Conservation (phyloP, 2,113 vertebrate genomes). For the Oryzias melastigma region DNA sequence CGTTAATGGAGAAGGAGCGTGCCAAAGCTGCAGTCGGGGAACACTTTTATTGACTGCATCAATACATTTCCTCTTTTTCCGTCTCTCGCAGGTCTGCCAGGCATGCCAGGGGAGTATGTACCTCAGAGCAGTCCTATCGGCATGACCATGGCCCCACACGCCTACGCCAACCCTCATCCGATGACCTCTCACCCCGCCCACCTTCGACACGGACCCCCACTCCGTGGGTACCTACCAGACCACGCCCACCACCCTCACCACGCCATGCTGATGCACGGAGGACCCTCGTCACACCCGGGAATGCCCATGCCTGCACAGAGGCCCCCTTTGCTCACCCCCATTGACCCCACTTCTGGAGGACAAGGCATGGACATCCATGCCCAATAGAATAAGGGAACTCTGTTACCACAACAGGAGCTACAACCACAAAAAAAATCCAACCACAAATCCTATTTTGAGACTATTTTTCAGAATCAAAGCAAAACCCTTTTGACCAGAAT, state of each 20-base stretch:
- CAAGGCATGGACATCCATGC: slow-evolving; percentile 94
- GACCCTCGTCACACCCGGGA: slow-evolving; percentile 89
- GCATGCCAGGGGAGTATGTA: slow-evolving; percentile 94
- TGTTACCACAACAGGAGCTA: slow-evolving; percentile 70
- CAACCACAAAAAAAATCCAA: slow-evolving; percentile 50
- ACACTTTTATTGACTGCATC: slow-evolving; percentile 37
- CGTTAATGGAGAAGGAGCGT: slow-evolving; percentile 42
- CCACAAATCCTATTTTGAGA: slow-evolving; percentile 87
- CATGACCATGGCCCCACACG: slow-evolving; percentile 96
- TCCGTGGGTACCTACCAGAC: slow-evolving; percentile 87
- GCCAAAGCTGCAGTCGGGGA: slow-evolving; percentile 33
- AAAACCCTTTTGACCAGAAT: slow-evolving; percentile 93
- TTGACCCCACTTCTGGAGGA: slow-evolving; percentile 89
- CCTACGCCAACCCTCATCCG: slow-evolving; percentile 90
- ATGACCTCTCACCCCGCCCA: slow-evolving; percentile 90
- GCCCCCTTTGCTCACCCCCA: slow-evolving; percentile 87
- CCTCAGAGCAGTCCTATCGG: slow-evolving; percentile 99
- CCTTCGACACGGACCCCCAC: slow-evolving; percentile 87
- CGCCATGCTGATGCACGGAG: slow-evolving; percentile 97
- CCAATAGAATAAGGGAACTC: slow-evolving; percentile 92
- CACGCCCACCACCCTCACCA: slow-evolving; percentile 83
- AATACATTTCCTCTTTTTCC: slow-evolving; percentile 47
- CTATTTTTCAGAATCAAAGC: slow-evolving; percentile 86
- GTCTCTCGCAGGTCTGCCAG: slow-evolving; percentile 89
- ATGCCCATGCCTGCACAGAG: slow-evolving; percentile 94